Percentiles rank a stretch among this genome's conserved stretches.
These are phyloP conservation scores for Natrix natrix DNA, from an alignment of 2,797 vertebrate species.

Conservation along the genomic window DNA sequence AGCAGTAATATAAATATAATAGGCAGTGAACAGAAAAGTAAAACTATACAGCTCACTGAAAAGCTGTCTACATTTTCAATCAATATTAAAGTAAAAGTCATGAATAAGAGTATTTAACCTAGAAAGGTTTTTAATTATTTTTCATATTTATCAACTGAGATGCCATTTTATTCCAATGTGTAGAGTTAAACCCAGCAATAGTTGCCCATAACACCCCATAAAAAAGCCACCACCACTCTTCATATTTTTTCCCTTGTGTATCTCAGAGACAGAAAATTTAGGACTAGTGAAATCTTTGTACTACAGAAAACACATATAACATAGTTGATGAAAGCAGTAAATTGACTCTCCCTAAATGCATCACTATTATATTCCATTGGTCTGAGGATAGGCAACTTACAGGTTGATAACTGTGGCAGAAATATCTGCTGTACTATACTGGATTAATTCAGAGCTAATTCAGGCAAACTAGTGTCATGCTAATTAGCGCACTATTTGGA, in stretches of 20 bases:
- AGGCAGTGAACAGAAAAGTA: conserved; percentile 8
- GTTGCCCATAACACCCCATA: not conserved
- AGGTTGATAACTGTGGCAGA: not conserved
- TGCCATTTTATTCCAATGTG: conserved; percentile 6
- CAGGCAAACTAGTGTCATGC: not conserved
- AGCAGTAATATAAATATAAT: conserved; percentile 29
- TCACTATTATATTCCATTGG: not conserved
- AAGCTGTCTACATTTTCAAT: not conserved
- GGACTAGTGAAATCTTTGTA: not conserved
- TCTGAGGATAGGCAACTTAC: not conserved
- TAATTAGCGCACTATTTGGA: not conserved
- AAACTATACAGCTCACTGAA: not conserved
- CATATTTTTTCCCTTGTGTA: not conserved
- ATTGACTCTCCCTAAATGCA: not conserved
- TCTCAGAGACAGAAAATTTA: not conserved
- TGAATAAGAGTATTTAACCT: conserved; percentile 12
- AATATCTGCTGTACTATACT: not conserved
- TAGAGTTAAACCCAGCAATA: not conserved
- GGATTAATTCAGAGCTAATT: not conserved
- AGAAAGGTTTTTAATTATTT: conserved; percentile 13
- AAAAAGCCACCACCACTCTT: not conserved
- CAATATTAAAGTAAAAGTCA: not conserved
- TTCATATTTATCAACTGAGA: conserved; percentile 1
- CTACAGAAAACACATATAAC: not conserved
- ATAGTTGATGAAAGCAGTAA: not conserved